phyloP scores from a whole-genome alignment of 1,140 invertebrate species.

The Coelopa frigida region DNA sequence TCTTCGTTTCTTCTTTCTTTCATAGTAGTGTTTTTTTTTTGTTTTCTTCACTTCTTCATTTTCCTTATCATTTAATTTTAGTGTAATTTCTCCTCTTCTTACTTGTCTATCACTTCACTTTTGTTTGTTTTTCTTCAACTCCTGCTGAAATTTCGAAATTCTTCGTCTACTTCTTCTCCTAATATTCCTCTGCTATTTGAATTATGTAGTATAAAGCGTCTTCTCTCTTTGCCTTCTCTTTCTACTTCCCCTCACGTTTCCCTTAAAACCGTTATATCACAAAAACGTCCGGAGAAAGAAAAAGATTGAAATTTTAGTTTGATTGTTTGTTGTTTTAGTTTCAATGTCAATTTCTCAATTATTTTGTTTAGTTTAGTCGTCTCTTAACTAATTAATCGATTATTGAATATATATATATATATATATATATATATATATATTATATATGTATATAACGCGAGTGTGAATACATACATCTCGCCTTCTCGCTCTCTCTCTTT shows the following conservation, averaged over 20 bases:
- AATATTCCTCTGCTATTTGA: no score
- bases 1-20: neutral
- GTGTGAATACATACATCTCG: neutral
- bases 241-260: no score
- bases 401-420: neutral
- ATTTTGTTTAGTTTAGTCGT: neutral
- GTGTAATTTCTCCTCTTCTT: neutral
- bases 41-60: neutral
- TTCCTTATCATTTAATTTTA: slow-evolving; percentile 1
- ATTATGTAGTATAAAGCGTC: no score
- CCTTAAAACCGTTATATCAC: no score
- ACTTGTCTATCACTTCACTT: neutral
- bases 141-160: no score
- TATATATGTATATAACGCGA: slow-evolving; percentile 24
- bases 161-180: no score
- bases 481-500: neutral
- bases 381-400: neutral
- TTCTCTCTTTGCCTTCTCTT: no score
- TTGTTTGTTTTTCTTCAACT: neutral
- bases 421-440: slow-evolving; percentile 12
- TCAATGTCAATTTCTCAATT: no score
- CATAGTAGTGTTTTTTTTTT: neutral
- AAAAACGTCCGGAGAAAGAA: no score
- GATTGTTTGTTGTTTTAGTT: no score
- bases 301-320: no score